Evolutionary conservation across 2,797 vertebrate species (phyloP), one percentile per base, ranked within the genome.

Genomic region (Phalanger gymnotis): DNA sequence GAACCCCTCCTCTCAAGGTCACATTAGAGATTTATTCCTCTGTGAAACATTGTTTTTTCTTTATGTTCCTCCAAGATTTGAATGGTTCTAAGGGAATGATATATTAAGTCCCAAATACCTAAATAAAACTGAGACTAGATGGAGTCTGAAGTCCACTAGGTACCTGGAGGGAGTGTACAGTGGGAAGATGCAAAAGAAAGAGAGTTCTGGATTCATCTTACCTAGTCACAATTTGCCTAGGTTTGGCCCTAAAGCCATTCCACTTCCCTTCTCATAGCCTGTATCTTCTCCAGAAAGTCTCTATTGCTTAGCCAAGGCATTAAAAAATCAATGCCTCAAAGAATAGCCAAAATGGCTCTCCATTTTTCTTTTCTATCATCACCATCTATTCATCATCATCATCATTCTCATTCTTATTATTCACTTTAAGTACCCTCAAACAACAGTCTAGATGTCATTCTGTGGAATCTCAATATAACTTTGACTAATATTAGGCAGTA

Each of bases 221-320:
- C 1, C 57, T 56, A 87, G 55, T 87, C 92, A 91, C 0, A 73
- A 94, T 94, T 90, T 90, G 22, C n/a, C 22, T 87, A 47, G 40
- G 40, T 51, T 87, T 87, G 22, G 66, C 57, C 40, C 56, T 91
- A 47, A 96, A 92, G 53, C 52, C 40, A 94, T 93, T 87, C 1
- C 34, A 90, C 4, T 94, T 55, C 93, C 92, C 40, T 95, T 5
- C 89, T 93, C 30, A 90, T 92, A 96, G 81, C 47, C 66, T 95
- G 40, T 3, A 25, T 90, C 13, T 73, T 94, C 57, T 91, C 56
- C 25, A 92, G 22, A 93, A 93, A 73, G 16, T 31, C 14, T 47
- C 34, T 94, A 73, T 9, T 61, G 53, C 34, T 93, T 87, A 94
- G 51, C 92, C 22, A 54, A 93, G 94, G 92, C 53, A 90, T 6